Base-by-base conservation (phyloP, 2,113 vertebrate genomes). In the Syrrhaptes paradoxus region DNA sequence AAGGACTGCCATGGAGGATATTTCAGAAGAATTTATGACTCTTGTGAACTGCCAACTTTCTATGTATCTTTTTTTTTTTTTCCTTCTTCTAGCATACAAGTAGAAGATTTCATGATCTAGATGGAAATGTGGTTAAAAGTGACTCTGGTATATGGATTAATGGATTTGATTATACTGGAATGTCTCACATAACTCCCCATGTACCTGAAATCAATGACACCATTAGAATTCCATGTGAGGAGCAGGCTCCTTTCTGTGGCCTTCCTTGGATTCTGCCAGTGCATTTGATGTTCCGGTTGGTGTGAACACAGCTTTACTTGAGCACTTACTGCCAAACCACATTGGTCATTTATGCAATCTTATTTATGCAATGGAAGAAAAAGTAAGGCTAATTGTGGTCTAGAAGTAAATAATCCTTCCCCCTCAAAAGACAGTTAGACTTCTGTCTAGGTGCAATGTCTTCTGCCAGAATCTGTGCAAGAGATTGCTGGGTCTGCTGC, bases 121-220 rank as follows among this genome's bases (percentile, higher is more conserved):
- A 98, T 74, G 99, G 99, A 61, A 98, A 98, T 26, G 89, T 99
- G 93, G 96, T 98, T 95, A 98, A 98, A 95, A 97, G 58, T 51
- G 99, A 99, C 97, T 99, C 99, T 14, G 99, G 99, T 48, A 98
- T 99, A 81, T 99, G 99, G 99, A 98, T 99, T 90, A 99, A 99
- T 98, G 99, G 98, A 66, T 99, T 99, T 85, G 99, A 99, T 97
- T 99, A 98, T 95, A 99, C 98, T 7, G 99, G 98, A 72, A 98
- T 99, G 83, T 98, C 98, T 90, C 98, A 99, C 87, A 24, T 99
- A 97, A 98, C 98, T 9, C 99, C 99, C 19, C 95, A 98, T 74
- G 70, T 99, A 63, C 99, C 99, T 1, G 99, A 99, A 97, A 98
- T 99, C 97, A 99, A 99, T 72, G 98, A 99, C 41, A 98, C 97